Percentiles rank a stretch among this genome's conserved stretches.
Conservation (phyloP, 35 echinoderm and acorn worm species). For the Eucidaris tribuloides region DNA sequence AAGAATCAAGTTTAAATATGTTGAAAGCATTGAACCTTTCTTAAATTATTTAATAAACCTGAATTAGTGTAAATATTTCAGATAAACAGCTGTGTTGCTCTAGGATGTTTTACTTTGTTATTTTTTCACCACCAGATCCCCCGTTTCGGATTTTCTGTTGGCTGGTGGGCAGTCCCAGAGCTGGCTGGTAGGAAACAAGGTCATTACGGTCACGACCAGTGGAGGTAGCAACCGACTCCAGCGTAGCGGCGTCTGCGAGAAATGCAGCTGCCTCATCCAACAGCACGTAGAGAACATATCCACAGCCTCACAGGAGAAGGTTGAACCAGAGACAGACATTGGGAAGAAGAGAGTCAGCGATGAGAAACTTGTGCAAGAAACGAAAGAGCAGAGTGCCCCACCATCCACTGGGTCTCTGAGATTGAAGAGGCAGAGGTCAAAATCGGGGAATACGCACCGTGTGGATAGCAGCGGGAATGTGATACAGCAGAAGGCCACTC, state of each 20-base stretch:
- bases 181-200: slow-evolving; percentile 98
- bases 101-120: slow-evolving; percentile 19
- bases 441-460: slow-evolving; percentile 62
- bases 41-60: too few species aligned
- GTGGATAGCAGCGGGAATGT: slow-evolving; percentile 36
- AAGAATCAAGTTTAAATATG: too few species aligned
- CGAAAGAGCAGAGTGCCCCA: background rate
- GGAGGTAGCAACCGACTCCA: slow-evolving; percentile 74
- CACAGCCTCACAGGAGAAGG: background rate
- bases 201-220: slow-evolving; percentile 97
- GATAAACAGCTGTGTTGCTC: too few species aligned
- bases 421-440: slow-evolving; percentile 65
- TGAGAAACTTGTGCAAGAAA: background rate
- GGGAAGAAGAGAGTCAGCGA: background rate
- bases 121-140: slow-evolving; percentile 43
- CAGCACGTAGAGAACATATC: slow-evolving; percentile 2
- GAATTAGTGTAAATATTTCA: too few species aligned
- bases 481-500: slow-evolving; percentile 6
- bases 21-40: too few species aligned
- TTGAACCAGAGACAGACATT: background rate
- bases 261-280: slow-evolving; percentile 67
- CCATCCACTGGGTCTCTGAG: background rate
- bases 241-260: slow-evolving; percentile 88
- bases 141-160: slow-evolving; percentile 86
- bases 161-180: slow-evolving; percentile 85